A percentile compares a stretch with the other conserved stretches of the same genome.
Evolutionary conservation across 2,797 vertebrate species (phyloP).

Genomic region (Triplophysa yarkandensis): DNA sequence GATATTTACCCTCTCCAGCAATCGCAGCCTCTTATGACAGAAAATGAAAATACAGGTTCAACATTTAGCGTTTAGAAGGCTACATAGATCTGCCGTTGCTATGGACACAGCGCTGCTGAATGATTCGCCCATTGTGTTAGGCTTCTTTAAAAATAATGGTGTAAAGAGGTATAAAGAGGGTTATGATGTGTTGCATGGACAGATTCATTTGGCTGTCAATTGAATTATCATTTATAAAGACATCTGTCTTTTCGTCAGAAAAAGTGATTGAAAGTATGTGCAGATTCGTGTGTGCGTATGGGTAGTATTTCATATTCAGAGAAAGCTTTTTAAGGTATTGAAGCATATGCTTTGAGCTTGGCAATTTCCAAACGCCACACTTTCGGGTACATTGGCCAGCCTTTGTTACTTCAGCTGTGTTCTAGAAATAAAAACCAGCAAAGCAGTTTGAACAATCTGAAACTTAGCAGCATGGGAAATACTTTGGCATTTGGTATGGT

Average conservation of each 20-base stretch:
- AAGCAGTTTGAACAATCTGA: conserved; percentile 41
- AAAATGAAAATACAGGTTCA: conserved; percentile 49
- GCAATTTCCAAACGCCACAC: conserved; percentile 7
- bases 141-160: conserved; percentile 45
- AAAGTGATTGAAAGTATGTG: neutral
- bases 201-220: conserved; percentile 35
- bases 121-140: conserved; percentile 53
- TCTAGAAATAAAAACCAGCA: conserved; percentile 43
- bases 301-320: neutral
- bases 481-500: conserved; percentile 39
- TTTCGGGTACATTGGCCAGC: conserved; percentile 9
- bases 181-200: conserved; percentile 35
- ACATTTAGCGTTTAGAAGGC: conserved; percentile 44
- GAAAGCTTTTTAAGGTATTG: conserved; percentile 1
- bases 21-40: conserved; percentile 50
- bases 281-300: neutral
- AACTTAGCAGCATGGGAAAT: conserved; percentile 51
- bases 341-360: conserved; percentile 21
- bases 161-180: conserved; percentile 41
- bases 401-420: conserved; percentile 46
- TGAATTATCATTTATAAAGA: conserved; percentile 50
- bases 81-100: conserved; percentile 62
- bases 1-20: conserved; percentile 37
- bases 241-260: conserved; percentile 7
- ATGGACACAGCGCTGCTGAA: conserved; percentile 55